Evolutionary conservation across 2,797 vertebrate genomes (phyloP), one percentile per base, ranked within the genome.

Genomic region (Zalophus californianus): DNA sequence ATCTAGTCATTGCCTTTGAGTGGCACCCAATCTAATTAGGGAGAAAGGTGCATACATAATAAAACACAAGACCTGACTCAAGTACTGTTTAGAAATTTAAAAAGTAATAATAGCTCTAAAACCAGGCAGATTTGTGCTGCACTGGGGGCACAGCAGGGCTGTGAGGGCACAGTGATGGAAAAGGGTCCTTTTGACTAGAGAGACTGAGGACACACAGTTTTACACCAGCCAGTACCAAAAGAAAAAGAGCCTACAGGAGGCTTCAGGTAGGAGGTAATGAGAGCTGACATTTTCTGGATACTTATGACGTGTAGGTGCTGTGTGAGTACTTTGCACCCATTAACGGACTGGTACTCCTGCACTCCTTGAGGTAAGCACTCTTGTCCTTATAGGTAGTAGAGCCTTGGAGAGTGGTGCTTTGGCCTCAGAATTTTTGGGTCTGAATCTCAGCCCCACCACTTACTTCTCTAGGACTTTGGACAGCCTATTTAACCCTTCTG

Each of bases 111-210:
- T 29, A 75, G 32, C 23, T 62, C 15, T 44, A 64, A 78, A 85
- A 66, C 35, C 62, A 75, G 35, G 29, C 21, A 27, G 41, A 10
- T 23, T 15, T 54, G 23, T 5, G 21, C 38, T 25, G 1, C 66
- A 20, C 1, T 0, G 1, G 21, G 8, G 38, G 20, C 32, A 8
- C 2, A 41, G 41, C 12, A 0, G 32, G 48, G 12, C 52, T 35
- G 25, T 15, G n/a, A 86, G 56, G 20, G 48, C 12, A 2, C 1
- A 66, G 90, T 5, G 18, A n/a, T 18, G 0, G 64, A 4, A 58
- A 50, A 58, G n/a, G n/a, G 14, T 23, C 44, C 60, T 68, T 86
- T 44, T 1, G 3, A 5, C 2, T n/a, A 18, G 21, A 48, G 21
- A 78, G 20, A n/a, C 41, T 2, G 23, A 48, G 41, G n/a, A 48